phyloP scores from a whole-genome alignment of 2,113 vertebrate genomes.

The Notarius lentiginosus region DNA sequence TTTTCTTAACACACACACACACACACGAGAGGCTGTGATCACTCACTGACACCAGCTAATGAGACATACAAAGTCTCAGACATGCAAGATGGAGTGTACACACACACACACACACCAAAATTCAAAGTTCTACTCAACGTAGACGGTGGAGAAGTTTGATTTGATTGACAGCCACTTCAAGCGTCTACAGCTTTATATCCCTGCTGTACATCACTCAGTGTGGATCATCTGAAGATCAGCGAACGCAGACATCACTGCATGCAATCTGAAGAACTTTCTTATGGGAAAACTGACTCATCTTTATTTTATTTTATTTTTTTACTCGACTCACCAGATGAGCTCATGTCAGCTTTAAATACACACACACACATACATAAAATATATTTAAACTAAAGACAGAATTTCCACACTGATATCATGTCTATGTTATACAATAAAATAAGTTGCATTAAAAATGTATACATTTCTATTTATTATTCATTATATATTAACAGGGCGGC shows the following conservation, averaged over 20 bases:
- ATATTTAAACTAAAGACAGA: background rate
- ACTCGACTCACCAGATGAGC: background rate
- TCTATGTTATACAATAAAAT: background rate
- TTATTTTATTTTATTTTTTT: background rate
- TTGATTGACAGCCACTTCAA: constrained; percentile 24
- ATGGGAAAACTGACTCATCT: background rate
- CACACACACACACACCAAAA: constrained; percentile 17
- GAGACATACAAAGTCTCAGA: no score
- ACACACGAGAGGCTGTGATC: no score
- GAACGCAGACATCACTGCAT: background rate
- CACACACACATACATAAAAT: background rate
- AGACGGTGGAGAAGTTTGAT: background rate
- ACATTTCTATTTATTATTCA: background rate
- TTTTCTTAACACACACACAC: constrained; percentile 33
- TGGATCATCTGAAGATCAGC: background rate
- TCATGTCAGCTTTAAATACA: background rate
- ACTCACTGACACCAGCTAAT: no score
- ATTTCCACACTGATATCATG: background rate
- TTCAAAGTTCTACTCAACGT: background rate
- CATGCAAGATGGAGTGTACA: no score
- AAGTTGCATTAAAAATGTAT: background rate
- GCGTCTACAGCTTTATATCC: background rate
- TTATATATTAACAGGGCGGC: no score
- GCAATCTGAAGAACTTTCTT: background rate
- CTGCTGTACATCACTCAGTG: background rate